phyloP scores from a whole-genome alignment of 2,797 vertebrate genomes.

The Enteromius mattozi region DNA sequence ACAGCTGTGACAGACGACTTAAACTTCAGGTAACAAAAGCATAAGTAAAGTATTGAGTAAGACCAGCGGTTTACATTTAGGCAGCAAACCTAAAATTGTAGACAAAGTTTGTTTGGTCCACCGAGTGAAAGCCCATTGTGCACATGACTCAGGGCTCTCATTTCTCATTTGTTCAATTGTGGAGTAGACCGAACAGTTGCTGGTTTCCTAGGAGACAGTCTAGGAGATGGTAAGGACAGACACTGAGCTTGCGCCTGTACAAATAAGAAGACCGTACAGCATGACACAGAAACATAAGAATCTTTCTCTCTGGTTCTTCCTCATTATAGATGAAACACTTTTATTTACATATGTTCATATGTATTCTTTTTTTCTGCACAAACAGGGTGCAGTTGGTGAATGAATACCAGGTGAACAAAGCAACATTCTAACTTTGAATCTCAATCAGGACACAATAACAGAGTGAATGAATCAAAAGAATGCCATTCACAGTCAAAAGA shows the following conservation, averaged over 20 bases:
- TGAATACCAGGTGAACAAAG: slow-evolving; percentile 31
- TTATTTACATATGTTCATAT: slow-evolving; percentile 11
- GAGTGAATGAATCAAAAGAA: slow-evolving; percentile 16
- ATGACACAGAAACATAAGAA: neutral
- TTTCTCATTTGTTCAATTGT: slow-evolving; percentile 39
- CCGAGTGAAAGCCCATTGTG: slow-evolving; percentile 4
- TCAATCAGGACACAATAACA: slow-evolving; percentile 10
- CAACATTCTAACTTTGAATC: slow-evolving; percentile 33
- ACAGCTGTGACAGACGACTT: neutral
- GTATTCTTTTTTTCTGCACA: slow-evolving; percentile 20
- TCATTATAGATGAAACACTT: slow-evolving; percentile 20
- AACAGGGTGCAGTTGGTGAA: slow-evolving; percentile 26
- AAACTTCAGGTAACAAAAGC: neutral
- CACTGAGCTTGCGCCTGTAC: neutral
- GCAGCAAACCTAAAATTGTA: neutral
- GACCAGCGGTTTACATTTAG: neutral
- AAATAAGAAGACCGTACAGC: slow-evolving; percentile 3
- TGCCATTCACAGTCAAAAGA: neutral
- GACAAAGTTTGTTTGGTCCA: neutral
- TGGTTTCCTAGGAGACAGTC: slow-evolving; percentile 37
- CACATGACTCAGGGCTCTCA: slow-evolving; percentile 22
- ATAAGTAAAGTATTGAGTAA: neutral
- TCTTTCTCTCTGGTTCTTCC: neutral
- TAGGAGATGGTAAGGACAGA: neutral
- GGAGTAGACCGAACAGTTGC: slow-evolving; percentile 3